phyloP scores from a whole-genome alignment of 2,888 invertebrate genomes.

The Synergus laeviventris region DNA sequence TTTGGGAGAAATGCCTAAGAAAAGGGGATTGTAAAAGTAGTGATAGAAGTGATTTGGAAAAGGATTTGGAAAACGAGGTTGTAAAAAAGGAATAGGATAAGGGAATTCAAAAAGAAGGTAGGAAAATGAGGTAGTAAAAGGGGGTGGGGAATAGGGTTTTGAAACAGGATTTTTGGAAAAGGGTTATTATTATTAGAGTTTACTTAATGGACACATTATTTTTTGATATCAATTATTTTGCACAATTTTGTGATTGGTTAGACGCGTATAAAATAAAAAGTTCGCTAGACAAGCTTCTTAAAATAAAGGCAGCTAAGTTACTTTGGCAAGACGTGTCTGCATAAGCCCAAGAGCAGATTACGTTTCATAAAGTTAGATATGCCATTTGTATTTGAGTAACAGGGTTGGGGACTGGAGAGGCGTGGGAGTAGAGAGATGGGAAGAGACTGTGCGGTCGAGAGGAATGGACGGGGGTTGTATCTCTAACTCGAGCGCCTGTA shows the following conservation, averaged over 20 bases:
- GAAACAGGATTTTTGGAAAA: neutral
- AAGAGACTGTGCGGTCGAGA: slow-evolving; percentile 49
- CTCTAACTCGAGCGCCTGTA: slow-evolving; percentile 66
- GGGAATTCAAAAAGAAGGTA: too few relatives aligned
- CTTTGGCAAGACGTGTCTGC: slow-evolving; percentile 6
- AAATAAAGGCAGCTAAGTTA: neutral
- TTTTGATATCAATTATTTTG: neutral
- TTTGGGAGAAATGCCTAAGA: too few relatives aligned
- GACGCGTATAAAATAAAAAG: neutral
- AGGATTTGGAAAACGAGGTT: too few relatives aligned
- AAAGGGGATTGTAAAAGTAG: too few relatives aligned
- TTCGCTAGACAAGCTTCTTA: neutral
- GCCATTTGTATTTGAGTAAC: slow-evolving; percentile 62
- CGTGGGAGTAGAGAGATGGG: slow-evolving; percentile 42
- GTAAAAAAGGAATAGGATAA: too few relatives aligned
- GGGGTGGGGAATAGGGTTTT: too few relatives aligned
- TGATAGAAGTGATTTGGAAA: too few relatives aligned
- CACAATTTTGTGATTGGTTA: neutral
- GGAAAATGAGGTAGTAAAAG: too few relatives aligned
- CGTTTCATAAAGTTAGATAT: slow-evolving; percentile 65
- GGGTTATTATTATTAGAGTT: neutral
- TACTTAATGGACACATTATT: neutral
- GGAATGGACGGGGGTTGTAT: slow-evolving; percentile 58
- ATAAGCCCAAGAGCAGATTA: slow-evolving; percentile 42
- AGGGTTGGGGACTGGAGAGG: slow-evolving; percentile 4